Evolutionary conservation across 1,140 invertebrate species (phyloP), one percentile per base, ranked within the genome.

Genomic region (Trinorchestia longiramus): DNA sequence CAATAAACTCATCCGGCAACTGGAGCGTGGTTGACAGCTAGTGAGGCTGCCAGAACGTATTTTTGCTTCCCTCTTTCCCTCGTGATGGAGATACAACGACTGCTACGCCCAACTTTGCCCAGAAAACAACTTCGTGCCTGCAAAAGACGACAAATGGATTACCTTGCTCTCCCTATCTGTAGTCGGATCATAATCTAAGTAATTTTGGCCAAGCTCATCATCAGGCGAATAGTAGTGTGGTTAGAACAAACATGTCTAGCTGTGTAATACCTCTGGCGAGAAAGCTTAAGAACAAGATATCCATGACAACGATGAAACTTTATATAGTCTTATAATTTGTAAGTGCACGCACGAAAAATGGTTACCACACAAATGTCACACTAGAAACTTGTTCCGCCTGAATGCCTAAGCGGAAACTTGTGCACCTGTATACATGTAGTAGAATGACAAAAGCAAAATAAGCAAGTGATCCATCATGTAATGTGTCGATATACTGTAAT

Each of bases 21-120:
- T 94, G 92, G 92, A 47, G 43, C 92, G 92, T 94, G 92, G 92
- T 94, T 94, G 92, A 94, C 92, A 94, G 92, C 92, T 94, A 45
- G 43, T 94, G 92, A 94, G 92, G 92, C 92, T 94, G 92, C 92
- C 92, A 94, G 92, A n/a, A 94, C 92, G 92, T 94, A 94, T 94
- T 94, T 77, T 94, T 94, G 92, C 44, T n/a, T 42, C 40, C 92
- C 44, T 94, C 92, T 94, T 94, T 94, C 44, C 92, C 44, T 47
- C 92, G 92, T 94, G 92, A 94, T 47, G 92, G 44, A 94, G 92
- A 94, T 94, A 94, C 92, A 94, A 43, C 43, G 92, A 47, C 44
- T 45, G 44, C 92, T 17, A 47, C 88, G 88, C 92, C 92, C 44
- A 94, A 94, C 92, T 94, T 94, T 94, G 92, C 92, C 92, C 43